Conservation (phyloP, 2,113 vertebrate species). For the Malaclemys terrapin region DNA sequence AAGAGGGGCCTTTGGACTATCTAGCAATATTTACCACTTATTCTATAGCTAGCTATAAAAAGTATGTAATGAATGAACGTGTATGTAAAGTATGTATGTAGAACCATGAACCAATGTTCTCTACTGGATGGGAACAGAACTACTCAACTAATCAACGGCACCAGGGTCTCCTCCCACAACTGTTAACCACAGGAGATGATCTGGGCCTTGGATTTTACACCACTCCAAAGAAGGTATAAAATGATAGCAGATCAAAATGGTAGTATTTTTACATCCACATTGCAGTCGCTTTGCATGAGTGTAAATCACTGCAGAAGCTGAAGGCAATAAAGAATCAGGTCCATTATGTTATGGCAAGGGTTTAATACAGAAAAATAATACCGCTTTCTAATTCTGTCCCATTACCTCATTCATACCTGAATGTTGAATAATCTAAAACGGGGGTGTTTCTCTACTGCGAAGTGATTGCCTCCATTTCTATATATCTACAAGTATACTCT, state of each 20-base stretch:
- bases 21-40: slow-evolving; percentile 9
- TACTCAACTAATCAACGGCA: neutral
- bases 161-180: slow-evolving; percentile 1
- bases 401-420: neutral
- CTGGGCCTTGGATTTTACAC: neutral
- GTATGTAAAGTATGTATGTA: neutral
- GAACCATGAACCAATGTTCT: neutral
- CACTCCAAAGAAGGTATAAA: neutral
- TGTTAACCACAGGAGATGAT: neutral
- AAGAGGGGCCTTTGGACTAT: slow-evolving; percentile 37
- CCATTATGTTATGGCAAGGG: neutral
- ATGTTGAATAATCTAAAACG: neutral
- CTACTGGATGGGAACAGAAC: neutral
- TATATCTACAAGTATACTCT: neutral
- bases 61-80: slow-evolving; percentile 29
- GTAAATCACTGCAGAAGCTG: neutral
- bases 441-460: neutral
- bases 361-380: accelerated
- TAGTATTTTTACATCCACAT: neutral
- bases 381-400: neutral
- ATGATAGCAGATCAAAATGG: neutral
- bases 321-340: neutral
- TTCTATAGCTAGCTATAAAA: slow-evolving; percentile 47
- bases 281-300: neutral
- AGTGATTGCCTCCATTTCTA: neutral